Evolutionary conservation across 1,140 invertebrate genomes (phyloP).

Genomic region (Eubasilissa regina): DNA sequence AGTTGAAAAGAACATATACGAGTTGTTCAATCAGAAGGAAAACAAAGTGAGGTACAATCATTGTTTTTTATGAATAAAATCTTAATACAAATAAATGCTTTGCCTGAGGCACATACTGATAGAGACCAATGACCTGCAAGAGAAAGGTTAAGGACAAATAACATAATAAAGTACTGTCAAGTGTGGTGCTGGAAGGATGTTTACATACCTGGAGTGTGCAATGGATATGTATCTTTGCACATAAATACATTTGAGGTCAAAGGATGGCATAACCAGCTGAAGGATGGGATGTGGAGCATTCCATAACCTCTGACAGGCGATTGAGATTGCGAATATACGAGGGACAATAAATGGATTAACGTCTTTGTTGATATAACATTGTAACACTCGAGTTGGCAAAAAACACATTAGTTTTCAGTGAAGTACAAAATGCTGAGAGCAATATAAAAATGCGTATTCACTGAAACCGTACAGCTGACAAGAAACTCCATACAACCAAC

Average conservation of each 20-base stretch:
- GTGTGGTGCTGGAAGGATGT: neutral
- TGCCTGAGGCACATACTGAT: constrained; percentile 41
- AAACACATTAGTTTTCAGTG: constrained; percentile 37
- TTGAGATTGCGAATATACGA: constrained; percentile 11
- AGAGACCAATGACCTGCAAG: constrained; percentile 50
- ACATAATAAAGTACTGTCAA: constrained; percentile 13
- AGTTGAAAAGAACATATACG: constrained; percentile 12
- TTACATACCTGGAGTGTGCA: constrained; percentile 4
- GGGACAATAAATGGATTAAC: neutral
- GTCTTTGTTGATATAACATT: neutral
- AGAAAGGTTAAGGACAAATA: constrained; percentile 51
- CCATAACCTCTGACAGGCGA: constrained; percentile 46
- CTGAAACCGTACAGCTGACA: constrained; percentile 51
- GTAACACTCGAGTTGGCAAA: constrained; percentile 12
- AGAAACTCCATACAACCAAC: constrained; percentile 38
- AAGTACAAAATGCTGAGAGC: constrained; percentile 33
- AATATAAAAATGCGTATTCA: constrained; percentile 48
- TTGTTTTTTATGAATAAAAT: constrained; percentile 31
- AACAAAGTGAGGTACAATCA: constrained; percentile 16
- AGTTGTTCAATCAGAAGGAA: constrained; percentile 15
- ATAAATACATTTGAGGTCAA: constrained; percentile 27
- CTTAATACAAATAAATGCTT: constrained; percentile 35
- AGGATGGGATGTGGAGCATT: constrained; percentile 42
- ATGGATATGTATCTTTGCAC: neutral
- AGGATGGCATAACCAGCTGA: constrained; percentile 31